Percentiles rank a stretch among this genome's conserved stretches.
Conservation (phyloP, 2,797 vertebrate species). For the Pipistrellus kuhlii region DNA sequence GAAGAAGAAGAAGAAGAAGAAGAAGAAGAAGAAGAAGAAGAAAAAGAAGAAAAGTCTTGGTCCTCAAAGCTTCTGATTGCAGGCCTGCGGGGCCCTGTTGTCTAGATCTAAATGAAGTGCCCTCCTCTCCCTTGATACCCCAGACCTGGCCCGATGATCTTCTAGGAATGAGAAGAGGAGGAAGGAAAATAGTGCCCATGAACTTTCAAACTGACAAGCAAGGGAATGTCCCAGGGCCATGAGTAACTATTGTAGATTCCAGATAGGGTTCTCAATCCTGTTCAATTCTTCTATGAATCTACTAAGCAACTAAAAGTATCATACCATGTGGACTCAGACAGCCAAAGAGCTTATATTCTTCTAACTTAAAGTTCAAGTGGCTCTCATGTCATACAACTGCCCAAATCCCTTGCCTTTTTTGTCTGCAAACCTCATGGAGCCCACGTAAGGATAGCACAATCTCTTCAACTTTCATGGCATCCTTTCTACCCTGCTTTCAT, state of each 20-base stretch:
- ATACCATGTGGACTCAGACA: not conserved
- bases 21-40: too few relatives aligned
- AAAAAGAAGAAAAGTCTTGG: too few relatives aligned
- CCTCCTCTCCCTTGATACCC: not conserved
- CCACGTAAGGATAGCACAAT: fast-evolving
- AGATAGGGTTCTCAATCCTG: not conserved
- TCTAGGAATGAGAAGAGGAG: not conserved
- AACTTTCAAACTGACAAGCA: not conserved
- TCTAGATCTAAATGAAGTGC: not conserved
- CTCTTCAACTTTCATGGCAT: not conserved
- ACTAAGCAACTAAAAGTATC: not conserved
- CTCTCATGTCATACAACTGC: not conserved
- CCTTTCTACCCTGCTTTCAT: not conserved
- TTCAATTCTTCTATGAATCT: not conserved
- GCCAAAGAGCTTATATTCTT: not conserved
- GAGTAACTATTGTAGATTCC: not conserved
- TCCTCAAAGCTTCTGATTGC: not conserved
- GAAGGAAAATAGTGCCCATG: not conserved
- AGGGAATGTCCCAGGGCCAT: not conserved
- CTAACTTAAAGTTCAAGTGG: not conserved
- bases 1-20: too few relatives aligned
- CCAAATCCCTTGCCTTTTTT: not conserved
- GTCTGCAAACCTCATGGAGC: not conserved
- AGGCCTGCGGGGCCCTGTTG: not conserved
- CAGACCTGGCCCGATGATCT: not conserved